A percentile compares a stretch with the other conserved stretches of the same genome.
Evolutionary conservation across 2,113 vertebrate genomes (phyloP).

Genomic region (Patagioenas fasciata): DNA sequence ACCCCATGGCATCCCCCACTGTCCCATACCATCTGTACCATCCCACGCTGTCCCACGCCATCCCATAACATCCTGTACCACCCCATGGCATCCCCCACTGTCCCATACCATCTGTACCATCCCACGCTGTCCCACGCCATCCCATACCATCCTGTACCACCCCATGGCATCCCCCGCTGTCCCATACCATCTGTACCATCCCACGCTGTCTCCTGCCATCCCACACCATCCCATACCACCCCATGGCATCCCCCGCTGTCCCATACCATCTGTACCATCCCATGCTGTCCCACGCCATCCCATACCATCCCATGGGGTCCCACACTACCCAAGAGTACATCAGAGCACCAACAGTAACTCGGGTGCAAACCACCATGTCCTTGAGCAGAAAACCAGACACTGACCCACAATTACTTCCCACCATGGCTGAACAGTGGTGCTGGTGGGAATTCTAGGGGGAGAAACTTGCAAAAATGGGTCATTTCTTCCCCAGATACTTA

Average conservation of each 20-base stretch:
- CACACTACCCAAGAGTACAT: not conserved
- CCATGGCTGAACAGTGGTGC: not conserved
- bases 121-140: not conserved
- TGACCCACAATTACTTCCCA: accelerated
- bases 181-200: not conserved
- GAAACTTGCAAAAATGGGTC: not conserved
- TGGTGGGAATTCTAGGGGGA: not conserved
- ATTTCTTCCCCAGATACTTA: not conserved
- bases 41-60: not conserved
- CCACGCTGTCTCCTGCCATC: not conserved
- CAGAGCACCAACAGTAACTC: not conserved
- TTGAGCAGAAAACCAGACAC: not conserved
- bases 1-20: accelerated
- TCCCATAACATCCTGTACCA: too few species aligned
- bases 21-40: not conserved
- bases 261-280: too few species aligned
- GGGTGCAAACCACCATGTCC: not conserved
- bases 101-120: not conserved
- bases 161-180: not conserved
- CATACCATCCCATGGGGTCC: too few species aligned
- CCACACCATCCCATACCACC: too few species aligned
- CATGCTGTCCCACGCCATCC: too few species aligned
- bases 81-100: accelerated
- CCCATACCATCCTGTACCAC: too few species aligned
- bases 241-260: too few species aligned